Evolutionary conservation across 2,113 vertebrate genomes (phyloP), one percentile per base, ranked within the genome.

Genomic region (Lichenostomus cassidix): DNA sequence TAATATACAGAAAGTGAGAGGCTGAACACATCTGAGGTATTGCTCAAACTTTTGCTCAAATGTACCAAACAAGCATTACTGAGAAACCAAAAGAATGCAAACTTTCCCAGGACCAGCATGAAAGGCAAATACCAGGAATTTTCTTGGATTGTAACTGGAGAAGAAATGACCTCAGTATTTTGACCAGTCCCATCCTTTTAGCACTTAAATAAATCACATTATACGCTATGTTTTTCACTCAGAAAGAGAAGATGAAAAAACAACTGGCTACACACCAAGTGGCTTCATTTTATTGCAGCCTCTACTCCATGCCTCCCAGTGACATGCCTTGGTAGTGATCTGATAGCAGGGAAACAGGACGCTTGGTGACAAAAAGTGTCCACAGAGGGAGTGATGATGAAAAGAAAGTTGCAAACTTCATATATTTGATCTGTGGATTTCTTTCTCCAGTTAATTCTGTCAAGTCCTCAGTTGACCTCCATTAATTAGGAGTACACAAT

Each of bases 401-500:
- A 73, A 31, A 77, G 16, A 25, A 92, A 63, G 46, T 4, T 59
- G 69, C 8, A 90, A 78, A 84, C 20, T 53, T 49, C 62, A 80
- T 8, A 6, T 60, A 70, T 70, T 62, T 90, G 27, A 37, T 90
- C 70, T 52, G 33, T 39, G 24, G 50, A n/a, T 20, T 78, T 75
- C 77, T 90, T 84, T 77, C 31, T 50, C 31, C 35, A 58, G 39
- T 64, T 82, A 47, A 64, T 79, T 94, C 71, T 67, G 25, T 65
- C 46, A 69, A 82, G 70, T 85, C 91, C 94, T 93, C 59, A 92
- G 81, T 86, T 74, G 56, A 84, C 77, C 84, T 80, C 62, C 68
- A 78, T 91, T 95, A 97, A 94, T 96, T 96, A 96, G 68, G 59
- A 64, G 50, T 60, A 81, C 60, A 93, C 13, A 70, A 44, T 84